Conservation (phyloP, 2,113 vertebrate genomes). For the Bos taurus region ARS-UCD2.0 NC_037342.1:43608001-43608500, state of each 20-base stretch:
- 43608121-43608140: rapidly evolving
- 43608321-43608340: background rate
- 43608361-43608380: background rate
- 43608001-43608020: background rate
- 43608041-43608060: background rate
- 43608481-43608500: background rate
- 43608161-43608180: rapidly evolving
- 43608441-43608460: background rate
- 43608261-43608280: background rate
- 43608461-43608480: background rate
- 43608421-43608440: background rate
- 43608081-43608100: background rate
- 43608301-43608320: background rate
- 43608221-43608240: background rate
- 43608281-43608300: background rate
- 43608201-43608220: background rate
- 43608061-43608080: background rate
- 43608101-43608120: background rate
- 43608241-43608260: background rate
- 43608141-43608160: background rate
- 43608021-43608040: conserved; percentile 28
- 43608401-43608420: rapidly evolving
- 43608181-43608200: background rate
- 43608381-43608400: rapidly evolving
- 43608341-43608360: too few species aligned